phyloP scores from a whole-genome alignment of 64 coral and sea anemone genomes.

The Astreopora myriophthalma region DNA sequence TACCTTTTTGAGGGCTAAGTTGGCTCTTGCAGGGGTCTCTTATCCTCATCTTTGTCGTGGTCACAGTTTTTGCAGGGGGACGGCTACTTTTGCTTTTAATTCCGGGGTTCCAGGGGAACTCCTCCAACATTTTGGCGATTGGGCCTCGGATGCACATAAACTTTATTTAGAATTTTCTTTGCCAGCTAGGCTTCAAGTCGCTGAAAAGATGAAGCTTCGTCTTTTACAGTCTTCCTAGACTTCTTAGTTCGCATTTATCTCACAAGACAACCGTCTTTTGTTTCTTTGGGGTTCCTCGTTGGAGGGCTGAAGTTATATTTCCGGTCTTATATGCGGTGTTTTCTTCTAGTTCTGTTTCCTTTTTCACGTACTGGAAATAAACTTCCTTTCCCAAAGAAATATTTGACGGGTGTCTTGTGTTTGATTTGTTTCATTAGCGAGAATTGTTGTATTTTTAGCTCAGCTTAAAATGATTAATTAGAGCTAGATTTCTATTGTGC shows the following conservation, averaged over 20 bases:
- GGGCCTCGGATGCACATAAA: conserved; percentile 35
- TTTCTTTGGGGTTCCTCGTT: neutral
- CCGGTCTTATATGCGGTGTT: neutral
- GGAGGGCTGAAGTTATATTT: neutral
- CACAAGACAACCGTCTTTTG: neutral
- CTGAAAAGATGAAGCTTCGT: neutral
- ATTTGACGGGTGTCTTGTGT: neutral
- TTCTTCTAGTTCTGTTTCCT: neutral
- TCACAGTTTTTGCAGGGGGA: too few relatives aligned
- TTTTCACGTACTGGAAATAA: neutral
- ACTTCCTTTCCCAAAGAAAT: neutral
- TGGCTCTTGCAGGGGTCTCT: too few relatives aligned
- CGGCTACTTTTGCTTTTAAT: too few relatives aligned
- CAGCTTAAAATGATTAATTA: too few relatives aligned
- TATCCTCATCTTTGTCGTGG: too few relatives aligned
- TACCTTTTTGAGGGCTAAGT: too few relatives aligned
- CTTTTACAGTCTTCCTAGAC: neutral
- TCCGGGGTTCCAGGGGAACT: conserved; percentile 16
- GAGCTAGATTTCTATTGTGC: too few relatives aligned
- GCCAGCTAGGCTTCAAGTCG: neutral
- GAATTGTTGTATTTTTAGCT: neutral
- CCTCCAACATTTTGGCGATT: conserved; percentile 1
- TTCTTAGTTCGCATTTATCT: neutral
- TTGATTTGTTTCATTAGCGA: neutral
- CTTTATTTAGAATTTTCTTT: conserved; percentile 19